Conservation (phyloP, 1,140 invertebrate species). For the Drosophila aff. region DNA sequence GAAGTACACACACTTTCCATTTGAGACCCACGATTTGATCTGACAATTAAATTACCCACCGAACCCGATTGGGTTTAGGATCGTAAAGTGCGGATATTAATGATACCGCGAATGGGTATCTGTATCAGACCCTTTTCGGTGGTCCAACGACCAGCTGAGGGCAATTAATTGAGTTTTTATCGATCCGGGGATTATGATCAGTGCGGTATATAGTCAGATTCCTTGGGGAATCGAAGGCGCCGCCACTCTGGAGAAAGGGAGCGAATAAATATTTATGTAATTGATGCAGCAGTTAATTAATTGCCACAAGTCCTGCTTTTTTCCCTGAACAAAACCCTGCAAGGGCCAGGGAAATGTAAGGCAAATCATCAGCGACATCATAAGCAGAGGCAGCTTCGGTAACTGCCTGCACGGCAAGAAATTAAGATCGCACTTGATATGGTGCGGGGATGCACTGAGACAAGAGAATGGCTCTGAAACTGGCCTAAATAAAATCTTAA, state of each 20-base stretch:
- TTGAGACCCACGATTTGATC: slow-evolving; percentile 4
- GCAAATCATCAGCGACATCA: slow-evolving; percentile 43
- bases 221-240: slow-evolving; percentile 52
- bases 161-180: slow-evolving; percentile 78
- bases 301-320: slow-evolving; percentile 64
- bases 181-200: slow-evolving; percentile 63
- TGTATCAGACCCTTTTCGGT: slow-evolving; percentile 20
- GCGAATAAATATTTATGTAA: slow-evolving; percentile 70
- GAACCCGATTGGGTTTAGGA: not conserved
- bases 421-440: not conserved
- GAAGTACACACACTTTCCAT: slow-evolving; percentile 1
- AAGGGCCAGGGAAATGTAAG: slow-evolving; percentile 21
- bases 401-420: slow-evolving; percentile 48
- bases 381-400: slow-evolving; percentile 69
- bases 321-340: slow-evolving; percentile 52
- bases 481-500: not conserved
- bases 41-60: slow-evolving; percentile 16
- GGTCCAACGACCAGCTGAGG: slow-evolving; percentile 33
- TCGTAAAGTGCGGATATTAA: slow-evolving; percentile 15
- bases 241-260: slow-evolving; percentile 23
- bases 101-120: not conserved
- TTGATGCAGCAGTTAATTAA: slow-evolving; percentile 80
- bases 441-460: not conserved
- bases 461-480: too few relatives aligned
- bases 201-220: slow-evolving; percentile 7